Evolutionary conservation across 2,888 invertebrate species (phyloP).

Genomic region (Xanthia icteritia): DNA sequence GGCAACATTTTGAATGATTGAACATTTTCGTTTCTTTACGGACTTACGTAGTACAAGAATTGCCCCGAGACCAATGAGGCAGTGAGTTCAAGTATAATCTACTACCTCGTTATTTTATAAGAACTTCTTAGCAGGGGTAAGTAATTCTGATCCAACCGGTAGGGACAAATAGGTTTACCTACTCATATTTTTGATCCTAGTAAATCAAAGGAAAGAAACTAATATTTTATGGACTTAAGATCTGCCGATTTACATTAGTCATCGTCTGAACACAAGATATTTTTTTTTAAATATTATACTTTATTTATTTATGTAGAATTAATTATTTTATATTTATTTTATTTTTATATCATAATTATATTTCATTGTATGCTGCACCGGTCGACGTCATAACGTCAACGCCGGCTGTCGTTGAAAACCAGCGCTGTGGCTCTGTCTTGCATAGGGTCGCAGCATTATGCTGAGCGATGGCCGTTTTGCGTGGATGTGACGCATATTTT

Average conservation of each 20-base stretch:
- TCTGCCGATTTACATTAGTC: background rate
- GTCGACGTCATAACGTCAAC: too few relatives aligned
- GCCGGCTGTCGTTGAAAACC: too few relatives aligned
- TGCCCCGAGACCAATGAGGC: background rate
- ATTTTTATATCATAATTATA: too few relatives aligned
- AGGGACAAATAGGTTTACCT: background rate
- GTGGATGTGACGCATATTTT: too few relatives aligned
- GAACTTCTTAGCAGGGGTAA: background rate
- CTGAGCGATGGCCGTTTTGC: too few relatives aligned
- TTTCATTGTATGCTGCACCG: too few relatives aligned
- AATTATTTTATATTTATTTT: too few relatives aligned
- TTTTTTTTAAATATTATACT: too few relatives aligned
- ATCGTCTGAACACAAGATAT: background rate
- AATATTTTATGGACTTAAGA: background rate
- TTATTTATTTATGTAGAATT: too few relatives aligned
- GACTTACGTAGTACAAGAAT: background rate
- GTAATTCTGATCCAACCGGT: background rate
- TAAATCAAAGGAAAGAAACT: background rate
- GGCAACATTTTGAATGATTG: too few relatives aligned
- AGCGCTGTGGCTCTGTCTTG: too few relatives aligned
- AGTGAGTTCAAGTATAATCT: slow-evolving; percentile 2
- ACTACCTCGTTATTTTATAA: slow-evolving; percentile 18
- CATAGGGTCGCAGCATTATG: too few relatives aligned
- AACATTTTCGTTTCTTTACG: background rate
- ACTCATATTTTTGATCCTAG: background rate